phyloP scores from a whole-genome alignment of 2,113 vertebrate species.

The Vombatus ursinus region DNA sequence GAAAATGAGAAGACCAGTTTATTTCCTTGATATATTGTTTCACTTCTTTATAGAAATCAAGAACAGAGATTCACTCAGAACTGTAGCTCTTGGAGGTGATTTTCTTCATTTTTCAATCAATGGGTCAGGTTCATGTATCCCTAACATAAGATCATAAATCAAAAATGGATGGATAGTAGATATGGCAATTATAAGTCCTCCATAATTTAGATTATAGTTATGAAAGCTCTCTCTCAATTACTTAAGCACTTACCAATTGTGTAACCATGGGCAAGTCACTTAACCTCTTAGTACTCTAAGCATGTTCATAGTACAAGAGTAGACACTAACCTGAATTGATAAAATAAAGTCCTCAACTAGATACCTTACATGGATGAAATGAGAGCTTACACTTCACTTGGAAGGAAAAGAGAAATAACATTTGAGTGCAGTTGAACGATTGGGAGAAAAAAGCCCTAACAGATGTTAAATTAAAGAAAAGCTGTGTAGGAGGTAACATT shows the following conservation, averaged over 20 bases:
- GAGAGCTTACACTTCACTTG: neutral
- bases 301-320: neutral
- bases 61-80: neutral
- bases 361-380: neutral
- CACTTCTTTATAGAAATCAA: conserved; percentile 32
- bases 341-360: neutral
- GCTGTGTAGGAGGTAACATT: neutral
- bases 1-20: conserved; percentile 56
- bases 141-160: neutral
- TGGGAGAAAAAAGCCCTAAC: neutral
- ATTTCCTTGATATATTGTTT: conserved; percentile 49
- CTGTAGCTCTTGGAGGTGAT: neutral
- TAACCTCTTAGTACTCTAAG: neutral
- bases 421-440: neutral
- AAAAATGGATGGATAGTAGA: neutral
- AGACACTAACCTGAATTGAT: neutral
- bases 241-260: neutral
- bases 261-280: neutral
- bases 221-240: neutral
- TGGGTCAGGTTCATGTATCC: neutral
- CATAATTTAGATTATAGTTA: neutral
- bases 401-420: neutral
- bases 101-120: neutral
- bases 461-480: neutral
- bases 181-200: neutral